Percentiles rank a stretch among this genome's conserved stretches.
These are phyloP conservation scores for Lophotis ruficrista DNA, from an alignment of 2,113 vertebrate genomes.

Conservation along the genomic window DNA sequence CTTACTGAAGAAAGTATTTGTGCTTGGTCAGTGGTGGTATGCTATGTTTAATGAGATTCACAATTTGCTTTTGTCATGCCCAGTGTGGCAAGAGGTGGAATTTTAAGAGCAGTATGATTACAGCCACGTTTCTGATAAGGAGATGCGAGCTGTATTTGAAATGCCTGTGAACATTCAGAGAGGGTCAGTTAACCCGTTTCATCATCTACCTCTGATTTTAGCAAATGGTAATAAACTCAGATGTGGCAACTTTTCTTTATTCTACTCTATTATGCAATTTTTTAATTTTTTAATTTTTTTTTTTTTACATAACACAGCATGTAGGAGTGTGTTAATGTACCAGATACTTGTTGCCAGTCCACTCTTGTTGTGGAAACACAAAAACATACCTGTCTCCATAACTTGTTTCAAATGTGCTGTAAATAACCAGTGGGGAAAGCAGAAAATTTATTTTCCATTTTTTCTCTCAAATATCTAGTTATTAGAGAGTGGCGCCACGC, in stretches of 20 bases:
- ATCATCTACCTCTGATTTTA: background rate
- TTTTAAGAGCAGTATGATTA: background rate
- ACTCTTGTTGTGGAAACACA: background rate
- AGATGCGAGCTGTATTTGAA: background rate
- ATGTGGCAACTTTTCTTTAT: background rate
- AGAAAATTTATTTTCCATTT: background rate
- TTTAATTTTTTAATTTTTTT: background rate
- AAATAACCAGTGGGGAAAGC: background rate
- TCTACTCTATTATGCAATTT: background rate
- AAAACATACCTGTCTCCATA: background rate
- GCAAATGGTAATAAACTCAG: background rate
- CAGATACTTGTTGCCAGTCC: background rate
- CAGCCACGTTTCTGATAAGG: background rate
- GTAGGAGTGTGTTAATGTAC: background rate
- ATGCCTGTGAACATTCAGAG: background rate
- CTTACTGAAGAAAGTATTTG: rapidly evolving
- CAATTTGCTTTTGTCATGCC: background rate
- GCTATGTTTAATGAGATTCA: background rate
- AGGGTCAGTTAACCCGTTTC: background rate
- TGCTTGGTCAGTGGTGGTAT: background rate
- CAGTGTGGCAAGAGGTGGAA: background rate
- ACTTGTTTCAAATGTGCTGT: background rate
- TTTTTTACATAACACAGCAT: background rate
- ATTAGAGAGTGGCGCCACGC: background rate
- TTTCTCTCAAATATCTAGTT: background rate